Evolutionary conservation across 2,888 invertebrate genomes (phyloP).

Genomic region (Eulithis testata): DNA sequence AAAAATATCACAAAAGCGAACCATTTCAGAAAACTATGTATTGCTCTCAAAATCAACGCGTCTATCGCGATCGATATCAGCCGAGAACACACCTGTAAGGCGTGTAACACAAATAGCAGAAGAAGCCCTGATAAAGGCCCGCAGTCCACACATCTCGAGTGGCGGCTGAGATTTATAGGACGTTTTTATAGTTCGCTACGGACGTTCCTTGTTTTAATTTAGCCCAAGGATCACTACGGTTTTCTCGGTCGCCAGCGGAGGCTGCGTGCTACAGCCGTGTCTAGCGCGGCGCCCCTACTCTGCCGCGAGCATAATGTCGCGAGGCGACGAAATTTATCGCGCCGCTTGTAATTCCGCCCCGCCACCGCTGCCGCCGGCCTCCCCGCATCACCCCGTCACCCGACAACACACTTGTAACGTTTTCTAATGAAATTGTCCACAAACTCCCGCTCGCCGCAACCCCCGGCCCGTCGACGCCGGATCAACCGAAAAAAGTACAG

Average conservation of each 20-base stretch:
- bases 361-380: conserved; percentile 46
- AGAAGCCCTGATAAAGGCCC: conserved; percentile 64
- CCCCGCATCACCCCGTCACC: conserved; percentile 74
- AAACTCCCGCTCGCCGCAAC: conserved; percentile 76
- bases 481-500: conserved; percentile 84
- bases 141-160: conserved; percentile 69
- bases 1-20: conserved; percentile 1
- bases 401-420: conserved; percentile 80
- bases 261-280: conserved; percentile 44
- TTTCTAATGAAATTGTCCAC: conserved; percentile 85
- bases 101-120: conserved; percentile 67
- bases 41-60: conserved; percentile 43
- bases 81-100: conserved; percentile 61
- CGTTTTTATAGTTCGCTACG: conserved; percentile 75
- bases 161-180: conserved; percentile 71
- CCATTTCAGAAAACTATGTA: conserved; percentile 30
- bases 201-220: conserved; percentile 81
- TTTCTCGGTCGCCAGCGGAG: conserved; percentile 48
- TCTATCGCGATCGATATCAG: conserved; percentile 60
- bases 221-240: conserved; percentile 65
- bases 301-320: conserved; percentile 75
- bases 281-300: conserved; percentile 59
- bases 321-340: conserved; percentile 82
- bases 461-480: conserved; percentile 77
- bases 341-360: conserved; percentile 78